Evolutionary conservation across 2,888 invertebrate genomes (phyloP), one percentile per base, ranked within the genome.

Genomic region (Patella pellucida): DNA sequence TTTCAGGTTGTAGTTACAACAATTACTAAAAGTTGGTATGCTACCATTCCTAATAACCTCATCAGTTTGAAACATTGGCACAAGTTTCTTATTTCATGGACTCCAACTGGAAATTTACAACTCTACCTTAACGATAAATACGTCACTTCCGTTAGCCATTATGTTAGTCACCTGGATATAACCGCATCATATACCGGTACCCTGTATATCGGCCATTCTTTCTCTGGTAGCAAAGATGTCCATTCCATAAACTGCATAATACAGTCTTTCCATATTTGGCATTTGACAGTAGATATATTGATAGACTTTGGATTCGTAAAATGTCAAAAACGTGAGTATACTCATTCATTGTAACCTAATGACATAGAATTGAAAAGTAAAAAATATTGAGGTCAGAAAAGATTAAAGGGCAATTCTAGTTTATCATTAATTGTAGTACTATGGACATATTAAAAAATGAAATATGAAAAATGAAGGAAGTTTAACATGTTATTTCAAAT

Each of bases 1-100:
- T 41, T 87, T 16, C 86, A 86, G 51, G 82, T 84, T 68, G 76
- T 86, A 11, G 78, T 85, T 4, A 81, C 83, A 3, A 85, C 84
- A 1, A 52, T 71, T 0, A 81, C 70, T 4, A 71, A 78, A 14
- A 81, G 84, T 1, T 87, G 87, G 87, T 87, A 81, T 76, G 79
- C 82, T 0, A 76, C 80, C 3, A 78, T 83, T 7, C 73, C 81
- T 3, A 78, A 82, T 27, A 79, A 81, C 9, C 75, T 77, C 19
- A 72, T 86, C 23, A 68, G 68, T 62, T 78, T 81, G 12, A 76
- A 79, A 51, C 71, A 70, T 11, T 79, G 76, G 51, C 81, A 82
- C 50, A 78, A 73, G 1, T 77, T 85, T 15, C 78, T 82, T 69
- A 74, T 87, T 2, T 83, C 86, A 15, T 87, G 86, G 85, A 78